Evolutionary conservation across 2,113 vertebrate species (phyloP).

Genomic region (Pelvicachromis taeniatus): DNA sequence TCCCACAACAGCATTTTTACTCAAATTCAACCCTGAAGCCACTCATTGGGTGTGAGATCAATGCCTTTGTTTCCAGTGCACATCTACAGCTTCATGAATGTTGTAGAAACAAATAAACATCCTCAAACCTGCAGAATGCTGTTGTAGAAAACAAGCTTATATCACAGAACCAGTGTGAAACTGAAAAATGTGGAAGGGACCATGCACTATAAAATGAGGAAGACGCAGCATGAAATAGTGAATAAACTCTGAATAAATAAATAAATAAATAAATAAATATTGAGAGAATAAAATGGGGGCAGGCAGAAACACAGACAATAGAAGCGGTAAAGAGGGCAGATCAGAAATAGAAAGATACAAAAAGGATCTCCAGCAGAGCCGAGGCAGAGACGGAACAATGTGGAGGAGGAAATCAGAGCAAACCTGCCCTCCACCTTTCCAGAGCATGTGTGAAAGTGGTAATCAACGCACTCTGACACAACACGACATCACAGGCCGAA

Average conservation of each 20-base stretch:
- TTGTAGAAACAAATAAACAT: background rate
- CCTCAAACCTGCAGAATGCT: background rate
- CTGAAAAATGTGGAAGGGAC: background rate
- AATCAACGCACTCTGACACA: background rate
- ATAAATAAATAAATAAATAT: background rate
- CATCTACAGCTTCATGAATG: background rate
- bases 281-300: background rate
- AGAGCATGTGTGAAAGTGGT: background rate
- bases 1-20: background rate
- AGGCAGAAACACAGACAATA: background rate
- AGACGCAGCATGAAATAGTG: background rate
- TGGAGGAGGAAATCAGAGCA: conserved; percentile 4
- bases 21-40: background rate
- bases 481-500: background rate
- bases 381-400: background rate
- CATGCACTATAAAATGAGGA: background rate
- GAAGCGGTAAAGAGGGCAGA: background rate
- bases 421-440: background rate
- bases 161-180: background rate
- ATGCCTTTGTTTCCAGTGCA: background rate
- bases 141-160: background rate
- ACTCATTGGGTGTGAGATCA: background rate
- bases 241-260: background rate
- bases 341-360: background rate
- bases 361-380: background rate